Base-by-base conservation (phyloP, 2,113 vertebrate genomes). In the Callochromis pleurospilus region DNA sequence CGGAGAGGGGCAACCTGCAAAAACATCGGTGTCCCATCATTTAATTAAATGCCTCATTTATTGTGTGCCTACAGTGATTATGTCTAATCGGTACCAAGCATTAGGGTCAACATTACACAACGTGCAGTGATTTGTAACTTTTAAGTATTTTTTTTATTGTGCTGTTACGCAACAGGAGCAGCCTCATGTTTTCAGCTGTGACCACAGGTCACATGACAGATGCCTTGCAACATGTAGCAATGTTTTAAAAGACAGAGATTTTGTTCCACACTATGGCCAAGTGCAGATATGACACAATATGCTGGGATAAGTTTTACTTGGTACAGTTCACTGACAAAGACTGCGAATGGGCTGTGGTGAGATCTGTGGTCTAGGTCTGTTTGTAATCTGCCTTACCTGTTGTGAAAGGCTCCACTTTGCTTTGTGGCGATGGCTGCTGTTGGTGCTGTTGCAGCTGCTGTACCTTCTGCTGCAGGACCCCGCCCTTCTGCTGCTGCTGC, bases 1-100 rank as follows among this genome's bases (percentile, higher is more conserved):
- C 75, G 97, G 97, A 88, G 98, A 97, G 33, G 98, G 96, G 88
- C 97, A 97, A 93, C 97, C 98, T 99, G 91, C 33, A 86, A 89
- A 94, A n/a, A 19, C 26, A 75, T 29, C 1, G 8, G 47, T 53
- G 47, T 14, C 31, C 47, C 75, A 51, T 31, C 29, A 36, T 53
- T 79, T 45, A 7, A 49, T 75, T 75, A 6, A 75, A 75, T 75
- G 42, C 6, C 70, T 29, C 15, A 31, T 49, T 70, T 2, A 70
- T 5, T 26, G 19, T 54, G 9, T 2, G 65, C 38, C 70, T 31
- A 31, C 24, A 49, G 15, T 49, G 15, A 47, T 47, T 75, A 49
- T 75, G 70, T 29, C 21, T 47, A 75, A 75, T 29, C 3, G 6
- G 14, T 75, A 24, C 24, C 68, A 29, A 17, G 14, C 40, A 17